Percentiles rank a stretch among this genome's conserved stretches.
Conservation (phyloP, 2,888 invertebrate genomes). For the Uropetala carovei region DNA sequence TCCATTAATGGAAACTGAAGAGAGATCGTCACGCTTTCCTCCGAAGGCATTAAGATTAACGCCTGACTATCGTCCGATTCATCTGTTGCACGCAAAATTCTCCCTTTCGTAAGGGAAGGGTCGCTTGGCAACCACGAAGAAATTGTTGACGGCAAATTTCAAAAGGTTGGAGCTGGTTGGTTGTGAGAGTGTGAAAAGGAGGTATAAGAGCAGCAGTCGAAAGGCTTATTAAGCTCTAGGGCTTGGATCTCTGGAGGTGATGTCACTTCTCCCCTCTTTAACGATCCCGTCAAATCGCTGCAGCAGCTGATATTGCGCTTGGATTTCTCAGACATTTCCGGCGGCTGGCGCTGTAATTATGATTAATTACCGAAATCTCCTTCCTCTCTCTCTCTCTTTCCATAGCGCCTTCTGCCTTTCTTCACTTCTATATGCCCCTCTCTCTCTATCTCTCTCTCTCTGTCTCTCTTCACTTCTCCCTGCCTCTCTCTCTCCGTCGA, state of each 20-base stretch:
- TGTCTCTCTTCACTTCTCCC: too few relatives aligned
- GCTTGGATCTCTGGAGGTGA: neutral
- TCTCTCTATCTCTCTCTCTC: too few relatives aligned
- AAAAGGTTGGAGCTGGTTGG: neutral
- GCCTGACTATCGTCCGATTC: neutral
- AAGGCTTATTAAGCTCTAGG: neutral
- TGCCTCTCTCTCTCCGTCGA: too few relatives aligned
- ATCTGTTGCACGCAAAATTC: neutral
- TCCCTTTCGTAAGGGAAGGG: neutral
- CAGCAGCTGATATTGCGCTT: neutral
- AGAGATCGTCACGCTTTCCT: neutral
- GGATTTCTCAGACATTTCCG: neutral
- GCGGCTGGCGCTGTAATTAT: neutral
- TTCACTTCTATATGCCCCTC: too few relatives aligned
- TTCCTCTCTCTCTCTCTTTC: neutral
- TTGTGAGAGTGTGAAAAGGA: neutral
- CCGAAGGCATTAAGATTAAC: neutral
- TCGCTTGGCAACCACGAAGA: neutral
- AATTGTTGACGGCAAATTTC: neutral
- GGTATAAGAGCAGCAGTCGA: neutral
- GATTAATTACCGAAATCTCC: neutral
- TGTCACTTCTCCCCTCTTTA: neutral
- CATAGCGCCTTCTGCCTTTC: too few relatives aligned
- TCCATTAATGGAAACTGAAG: neutral
- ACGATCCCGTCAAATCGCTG: slow-evolving; percentile 2